A percentile compares a stretch with the other conserved stretches of the same genome.
These are phyloP conservation scores for Platysteira castanea DNA, from an alignment of 2,113 vertebrate species.

Conservation along the genomic window DNA sequence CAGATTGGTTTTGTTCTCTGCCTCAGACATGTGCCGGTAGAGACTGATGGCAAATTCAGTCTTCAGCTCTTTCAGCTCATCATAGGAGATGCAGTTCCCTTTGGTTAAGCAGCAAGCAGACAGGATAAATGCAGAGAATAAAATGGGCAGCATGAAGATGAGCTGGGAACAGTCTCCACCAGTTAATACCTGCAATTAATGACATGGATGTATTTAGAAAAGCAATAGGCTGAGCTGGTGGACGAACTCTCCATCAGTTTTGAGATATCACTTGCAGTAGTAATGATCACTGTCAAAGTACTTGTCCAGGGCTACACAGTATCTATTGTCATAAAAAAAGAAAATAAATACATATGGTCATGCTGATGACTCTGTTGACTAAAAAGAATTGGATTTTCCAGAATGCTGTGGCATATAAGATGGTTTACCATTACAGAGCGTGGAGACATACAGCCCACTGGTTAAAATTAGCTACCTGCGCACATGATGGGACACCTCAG, in stretches of 20 bases:
- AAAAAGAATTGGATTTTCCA: not conserved
- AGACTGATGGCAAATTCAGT: conserved; percentile 78
- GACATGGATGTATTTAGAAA: not conserved
- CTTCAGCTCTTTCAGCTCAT: conserved; percentile 76
- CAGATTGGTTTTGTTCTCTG: conserved; percentile 77
- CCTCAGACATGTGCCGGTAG: conserved; percentile 65
- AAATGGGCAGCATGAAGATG: conserved; percentile 67
- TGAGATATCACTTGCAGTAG: not conserved
- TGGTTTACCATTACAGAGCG: accelerated
- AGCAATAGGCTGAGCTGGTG: not conserved
- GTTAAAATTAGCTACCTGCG: not conserved
- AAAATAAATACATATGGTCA: not conserved
- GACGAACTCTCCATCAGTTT: not conserved
- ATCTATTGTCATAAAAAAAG: not conserved
- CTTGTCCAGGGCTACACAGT: not conserved
- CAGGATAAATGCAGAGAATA: conserved; percentile 62
- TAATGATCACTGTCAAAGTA: not conserved
- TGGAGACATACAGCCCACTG: not conserved
- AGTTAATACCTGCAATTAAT: conserved; percentile 22
- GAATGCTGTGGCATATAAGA: not conserved
- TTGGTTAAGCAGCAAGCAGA: conserved; percentile 61
- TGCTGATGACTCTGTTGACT: not conserved
- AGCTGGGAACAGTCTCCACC: not conserved
- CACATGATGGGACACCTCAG: no score
- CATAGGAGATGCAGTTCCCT: conserved; percentile 55